A percentile compares a stretch with the other conserved stretches of the same genome.
phyloP scores from a whole-genome alignment of 2,113 vertebrate species.

The Miniopterus natalensis region DNA sequence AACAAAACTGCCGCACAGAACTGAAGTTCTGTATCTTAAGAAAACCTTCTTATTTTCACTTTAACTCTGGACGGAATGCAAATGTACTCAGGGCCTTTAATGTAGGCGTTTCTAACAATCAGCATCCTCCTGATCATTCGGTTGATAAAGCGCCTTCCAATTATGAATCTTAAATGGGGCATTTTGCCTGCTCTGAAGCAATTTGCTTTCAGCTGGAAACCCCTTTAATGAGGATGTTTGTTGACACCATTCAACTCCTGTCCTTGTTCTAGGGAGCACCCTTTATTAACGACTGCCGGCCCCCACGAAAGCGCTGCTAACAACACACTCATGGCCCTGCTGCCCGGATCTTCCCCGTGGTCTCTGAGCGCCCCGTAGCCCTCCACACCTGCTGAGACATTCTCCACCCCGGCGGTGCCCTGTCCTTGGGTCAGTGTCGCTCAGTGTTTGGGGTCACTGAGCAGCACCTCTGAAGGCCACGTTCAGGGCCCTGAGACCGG shows the following conservation, averaged over 20 bases:
- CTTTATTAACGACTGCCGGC: neutral
- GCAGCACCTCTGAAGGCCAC: neutral
- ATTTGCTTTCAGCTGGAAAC: conserved; percentile 45
- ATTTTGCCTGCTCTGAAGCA: conserved; percentile 42
- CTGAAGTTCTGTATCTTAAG: fast-evolving
- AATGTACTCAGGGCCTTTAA: neutral
- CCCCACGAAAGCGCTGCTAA: neutral
- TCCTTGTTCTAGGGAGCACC: neutral
- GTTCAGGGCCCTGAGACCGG: neutral
- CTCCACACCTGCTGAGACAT: neutral
- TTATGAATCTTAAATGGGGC: conserved; percentile 37
- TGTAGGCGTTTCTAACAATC: neutral
- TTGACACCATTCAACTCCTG: neutral
- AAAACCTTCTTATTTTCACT: neutral
- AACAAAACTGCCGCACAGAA: neutral
- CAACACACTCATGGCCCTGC: neutral
- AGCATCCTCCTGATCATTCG: neutral
- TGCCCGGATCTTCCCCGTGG: neutral
- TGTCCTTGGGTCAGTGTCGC: neutral
- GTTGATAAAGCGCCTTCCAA: conserved; percentile 65
- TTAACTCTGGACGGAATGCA: neutral
- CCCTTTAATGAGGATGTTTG: neutral
- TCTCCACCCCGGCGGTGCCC: fast-evolving
- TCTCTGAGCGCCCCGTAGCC: neutral
- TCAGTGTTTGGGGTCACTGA: neutral